These are phyloP conservation scores for Carollia perspicillata DNA, from an alignment of 2,113 vertebrate genomes.

Conservation along the genomic window DNA sequence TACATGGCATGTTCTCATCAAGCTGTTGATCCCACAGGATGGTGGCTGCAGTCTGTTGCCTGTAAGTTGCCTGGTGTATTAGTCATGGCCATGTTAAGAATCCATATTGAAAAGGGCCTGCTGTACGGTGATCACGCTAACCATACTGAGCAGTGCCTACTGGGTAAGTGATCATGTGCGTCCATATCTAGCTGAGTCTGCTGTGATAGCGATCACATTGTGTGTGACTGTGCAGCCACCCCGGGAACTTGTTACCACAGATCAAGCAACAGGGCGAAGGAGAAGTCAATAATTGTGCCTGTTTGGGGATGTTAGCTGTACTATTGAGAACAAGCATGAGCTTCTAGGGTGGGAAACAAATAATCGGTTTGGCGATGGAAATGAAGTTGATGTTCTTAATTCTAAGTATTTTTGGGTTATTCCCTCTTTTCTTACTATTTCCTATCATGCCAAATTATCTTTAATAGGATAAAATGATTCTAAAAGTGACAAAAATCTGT, in stretches of 20 bases:
- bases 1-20: background rate
- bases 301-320: background rate
- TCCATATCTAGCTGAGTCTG: constrained; percentile 34
- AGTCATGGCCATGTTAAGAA: background rate
- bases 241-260: constrained; percentile 61
- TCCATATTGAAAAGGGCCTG: constrained; percentile 4
- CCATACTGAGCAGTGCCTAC: background rate
- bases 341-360: background rate
- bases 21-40: background rate
- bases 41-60: background rate
- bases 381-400: constrained; percentile 24
- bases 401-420: background rate
- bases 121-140: constrained; percentile 42
- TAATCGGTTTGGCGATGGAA: background rate
- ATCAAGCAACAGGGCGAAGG: constrained; percentile 12
- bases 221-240: constrained; percentile 1
- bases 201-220: constrained; percentile 46
- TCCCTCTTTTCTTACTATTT: constrained; percentile 9
- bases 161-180: constrained; percentile 49
- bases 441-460: constrained; percentile 32
- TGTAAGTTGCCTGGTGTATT: background rate
- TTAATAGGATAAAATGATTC: background rate
- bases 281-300: constrained; percentile 50
- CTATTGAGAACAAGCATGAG: background rate
- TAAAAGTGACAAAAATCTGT: constrained; percentile 8